phyloP scores from a whole-genome alignment of 2,888 invertebrate species.

The Pseudanteris insignis region DNA sequence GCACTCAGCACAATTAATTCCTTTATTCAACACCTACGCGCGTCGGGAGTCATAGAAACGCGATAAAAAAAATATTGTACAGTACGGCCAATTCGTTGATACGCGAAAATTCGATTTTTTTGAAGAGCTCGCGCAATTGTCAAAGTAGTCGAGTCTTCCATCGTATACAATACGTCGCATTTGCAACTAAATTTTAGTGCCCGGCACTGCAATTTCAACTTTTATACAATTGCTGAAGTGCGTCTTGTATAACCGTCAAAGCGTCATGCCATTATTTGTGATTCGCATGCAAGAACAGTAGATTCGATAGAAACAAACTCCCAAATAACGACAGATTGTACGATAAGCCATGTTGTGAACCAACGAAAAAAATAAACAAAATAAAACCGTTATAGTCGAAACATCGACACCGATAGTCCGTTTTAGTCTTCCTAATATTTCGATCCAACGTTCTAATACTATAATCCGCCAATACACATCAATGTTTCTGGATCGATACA shows the following conservation, averaged over 20 bases:
- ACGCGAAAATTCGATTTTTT: conserved; percentile 51
- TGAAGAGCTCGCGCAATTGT: conserved; percentile 20
- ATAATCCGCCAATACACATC: not conserved
- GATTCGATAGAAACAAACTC: conserved; percentile 46
- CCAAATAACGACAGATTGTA: conserved; percentile 47
- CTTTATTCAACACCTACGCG: conserved; percentile 37
- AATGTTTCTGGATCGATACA: no score
- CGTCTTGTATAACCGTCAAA: conserved; percentile 59
- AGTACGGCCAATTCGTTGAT: conserved; percentile 54
- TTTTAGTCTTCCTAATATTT: not conserved
- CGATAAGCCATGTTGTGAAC: conserved; percentile 36
- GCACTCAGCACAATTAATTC: no score
- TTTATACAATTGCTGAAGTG: conserved; percentile 30
- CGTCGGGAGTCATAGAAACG: conserved; percentile 49
- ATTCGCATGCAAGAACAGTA: conserved; percentile 62
- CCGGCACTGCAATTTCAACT: conserved; percentile 51
- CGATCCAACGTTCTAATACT: conserved; percentile 1
- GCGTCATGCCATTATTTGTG: conserved; percentile 56
- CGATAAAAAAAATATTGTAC: conserved; percentile 53
- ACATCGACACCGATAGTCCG: conserved; percentile 11
- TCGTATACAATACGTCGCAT: conserved; percentile 61
- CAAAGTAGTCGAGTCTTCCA: conserved; percentile 57
- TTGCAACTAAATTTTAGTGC: conserved; percentile 61
- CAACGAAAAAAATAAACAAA: conserved; percentile 7
- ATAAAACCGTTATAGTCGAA: not conserved